Base-by-base conservation (phyloP, 2,113 vertebrate genomes). In the Hippocampus comes region DNA sequence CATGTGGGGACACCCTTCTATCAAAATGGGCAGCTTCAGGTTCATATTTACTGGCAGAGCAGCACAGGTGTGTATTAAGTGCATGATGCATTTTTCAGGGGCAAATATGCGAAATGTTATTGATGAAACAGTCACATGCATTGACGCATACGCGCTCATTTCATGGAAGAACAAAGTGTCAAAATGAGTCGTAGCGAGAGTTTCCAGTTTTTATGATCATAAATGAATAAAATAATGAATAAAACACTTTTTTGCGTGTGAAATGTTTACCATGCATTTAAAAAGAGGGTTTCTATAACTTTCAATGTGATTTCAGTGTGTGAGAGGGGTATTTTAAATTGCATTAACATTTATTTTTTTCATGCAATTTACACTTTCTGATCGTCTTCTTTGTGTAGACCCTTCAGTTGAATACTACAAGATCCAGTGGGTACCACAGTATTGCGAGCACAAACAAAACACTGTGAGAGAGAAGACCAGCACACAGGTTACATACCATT, bases 31-130 rank as follows among this genome's bases (percentile, higher is more conserved):
- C 93, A 92, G 60, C 95, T 98, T 66, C 93, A 94, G 66, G 94
- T 95, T 72, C 95, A 95, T 73, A 89, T 97, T 14, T 97, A 97
- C 88, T 98, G 96, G 96, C 95, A 95, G 80, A 94, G 92, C 82
- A 91, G 90, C 1, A 76, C 82, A 87, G 96, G 96, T 96, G 81
- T 23, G 95, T 94, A 81, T 56, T 38, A 21, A 20, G 41, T 30
- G 14, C 12, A n/a, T 2, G 9, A 21, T 55, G 23, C 21, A 55
- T n/a, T 55, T 55, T 34, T 12, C 7, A 53, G 17, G 25, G 1
- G 55, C 23, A 18, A 38, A n/a, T 55, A 21, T 10, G 21, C 9
- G 0, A 23, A 56, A n/a, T 21, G 2, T 55, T 55, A 55, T 55
- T 5, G 8, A 18, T 51, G 7, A 20, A 5, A 18, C 12, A 5